Base-by-base conservation (phyloP, 2,888 invertebrate species). In the Helobdella robusta region DNA sequence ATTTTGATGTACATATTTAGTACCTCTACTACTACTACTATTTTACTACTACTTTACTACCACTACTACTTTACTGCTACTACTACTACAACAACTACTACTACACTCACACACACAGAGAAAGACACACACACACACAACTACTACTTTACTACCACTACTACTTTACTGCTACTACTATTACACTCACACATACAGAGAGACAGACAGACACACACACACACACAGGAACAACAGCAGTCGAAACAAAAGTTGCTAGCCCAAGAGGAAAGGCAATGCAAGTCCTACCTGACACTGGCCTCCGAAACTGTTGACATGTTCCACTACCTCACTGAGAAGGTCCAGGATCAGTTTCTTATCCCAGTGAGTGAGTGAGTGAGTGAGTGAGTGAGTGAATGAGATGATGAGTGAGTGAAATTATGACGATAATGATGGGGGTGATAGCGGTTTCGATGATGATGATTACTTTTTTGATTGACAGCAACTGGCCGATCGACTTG, bases 251-350 rank as follows among this genome's bases (percentile, higher is more conserved):
- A 77, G 52, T 77, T 79, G 69, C 72, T 80, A 64, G 77, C 80
- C 2, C 77, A 76, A 69, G 78, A 78, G 67, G 78, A 80, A 69
- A 70, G 77, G 44, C 76, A 77, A 70, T 78, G 77, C 70, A 71
- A 76, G 64, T 91, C 91, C 0, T 93, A 93, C 80, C 83, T 93
- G 73, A 92, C 92, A 2, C 82, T 94, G 68, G 92, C 91, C 56
- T 85, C 90, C 70, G 95, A 95, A 81, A 97, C 97, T 0, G 93
- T 98, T 59, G 92, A 97, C 79, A 92, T 98, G 92, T 88, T 98
- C 79, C 90, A 93, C 78, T 94, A 95, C 81, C 83, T 98, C 73
- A 94, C 95, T 25, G 75, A 75, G 28, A 89, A 92, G 76, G 94
- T 97, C 72, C 88, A 88, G 75, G 89, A 92, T 77, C 94, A 95